Evolutionary conservation across 2,797 vertebrate genomes (phyloP).

Genomic region (Esox masquinongy): DNA sequence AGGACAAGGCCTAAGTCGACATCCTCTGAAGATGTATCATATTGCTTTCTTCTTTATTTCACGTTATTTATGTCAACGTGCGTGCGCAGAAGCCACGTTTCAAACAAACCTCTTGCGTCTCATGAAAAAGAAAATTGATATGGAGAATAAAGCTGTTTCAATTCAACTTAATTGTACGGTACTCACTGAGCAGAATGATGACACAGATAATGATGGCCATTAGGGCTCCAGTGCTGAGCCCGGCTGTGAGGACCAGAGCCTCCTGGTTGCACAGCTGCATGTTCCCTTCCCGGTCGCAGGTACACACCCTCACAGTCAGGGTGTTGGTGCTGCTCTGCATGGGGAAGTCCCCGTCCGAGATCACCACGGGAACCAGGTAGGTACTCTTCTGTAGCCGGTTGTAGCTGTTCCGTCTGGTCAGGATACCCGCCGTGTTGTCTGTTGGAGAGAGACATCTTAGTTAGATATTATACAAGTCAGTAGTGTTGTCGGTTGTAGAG

Average conservation of each 20-base stretch:
- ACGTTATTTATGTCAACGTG: too few relatives aligned
- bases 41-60: too few relatives aligned
- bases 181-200: slow-evolving; percentile 93
- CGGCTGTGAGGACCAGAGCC: slow-evolving; percentile 86
- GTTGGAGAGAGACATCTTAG: slow-evolving; percentile 28
- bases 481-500: too few relatives aligned
- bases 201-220: slow-evolving; percentile 94
- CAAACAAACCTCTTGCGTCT: neutral
- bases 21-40: neutral
- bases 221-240: slow-evolving; percentile 93
- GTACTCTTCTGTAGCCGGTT: slow-evolving; percentile 85
- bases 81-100: neutral
- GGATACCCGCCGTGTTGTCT: slow-evolving; percentile 95
- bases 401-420: slow-evolving; percentile 86
- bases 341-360: slow-evolving; percentile 87
- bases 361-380: slow-evolving; percentile 90
- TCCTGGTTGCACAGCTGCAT: slow-evolving; percentile 92
- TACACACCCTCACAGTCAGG: slow-evolving; percentile 89
- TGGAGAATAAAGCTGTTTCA: neutral
- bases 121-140: neutral
- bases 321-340: slow-evolving; percentile 92
- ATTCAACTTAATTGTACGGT: neutral
- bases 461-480: neutral
- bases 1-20: neutral
- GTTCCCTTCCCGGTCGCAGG: slow-evolving; percentile 91